Evolutionary conservation across 2,113 vertebrate genomes (phyloP).

Genomic region (Syrrhaptes paradoxus): DNA sequence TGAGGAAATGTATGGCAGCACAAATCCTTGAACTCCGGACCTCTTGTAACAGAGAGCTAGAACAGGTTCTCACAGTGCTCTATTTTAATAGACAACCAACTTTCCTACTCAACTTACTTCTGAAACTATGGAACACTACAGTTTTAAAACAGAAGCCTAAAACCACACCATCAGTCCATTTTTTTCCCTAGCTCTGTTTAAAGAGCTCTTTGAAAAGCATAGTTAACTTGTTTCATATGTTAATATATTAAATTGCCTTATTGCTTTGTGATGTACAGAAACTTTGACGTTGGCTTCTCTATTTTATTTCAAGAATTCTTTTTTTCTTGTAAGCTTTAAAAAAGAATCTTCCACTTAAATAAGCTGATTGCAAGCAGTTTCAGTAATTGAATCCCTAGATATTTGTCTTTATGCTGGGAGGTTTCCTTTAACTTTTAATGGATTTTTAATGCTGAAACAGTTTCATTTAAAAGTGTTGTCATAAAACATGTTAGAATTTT

Average conservation of each 20-base stretch:
- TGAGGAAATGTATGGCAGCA: neutral
- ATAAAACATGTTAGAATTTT: constrained; percentile 46
- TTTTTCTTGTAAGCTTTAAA: constrained; percentile 2
- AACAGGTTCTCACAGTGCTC: neutral
- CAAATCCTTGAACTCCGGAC: neutral
- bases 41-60: neutral
- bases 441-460: constrained; percentile 52
- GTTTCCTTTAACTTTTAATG: constrained; percentile 56
- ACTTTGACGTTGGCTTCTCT: neutral
- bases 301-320: constrained; percentile 25
- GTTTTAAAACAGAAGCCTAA: neutral
- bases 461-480: constrained; percentile 50
- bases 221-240: constrained; percentile 48
- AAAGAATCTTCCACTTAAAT: constrained; percentile 22
- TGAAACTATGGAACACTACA: neutral
- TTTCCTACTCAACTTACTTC: neutral
- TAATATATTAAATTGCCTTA: constrained; percentile 52
- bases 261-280: constrained; percentile 35
- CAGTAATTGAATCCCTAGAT: constrained; percentile 65
- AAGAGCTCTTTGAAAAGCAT: constrained; percentile 13
- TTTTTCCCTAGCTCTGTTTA: neutral
- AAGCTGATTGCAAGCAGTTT: constrained; percentile 43
- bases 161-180: neutral
- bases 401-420: constrained; percentile 44
- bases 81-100: neutral